Percentiles rank a stretch among this genome's conserved stretches.
These are phyloP conservation scores for Etheostoma nigrum DNA, from an alignment of 2,797 vertebrate species.

Conservation along the genomic window DNA sequence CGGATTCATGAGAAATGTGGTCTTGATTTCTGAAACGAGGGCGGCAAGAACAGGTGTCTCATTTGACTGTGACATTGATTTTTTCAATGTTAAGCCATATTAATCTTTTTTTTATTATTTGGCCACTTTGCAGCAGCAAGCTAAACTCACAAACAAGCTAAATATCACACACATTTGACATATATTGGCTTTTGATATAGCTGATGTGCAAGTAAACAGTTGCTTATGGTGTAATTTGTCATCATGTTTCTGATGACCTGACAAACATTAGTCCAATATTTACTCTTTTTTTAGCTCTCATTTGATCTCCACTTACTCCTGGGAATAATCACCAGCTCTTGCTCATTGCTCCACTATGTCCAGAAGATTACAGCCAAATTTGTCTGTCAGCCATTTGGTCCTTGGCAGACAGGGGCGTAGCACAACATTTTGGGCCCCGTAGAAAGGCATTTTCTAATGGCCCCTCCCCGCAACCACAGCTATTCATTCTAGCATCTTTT, in stretches of 20 bases:
- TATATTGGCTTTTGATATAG: background rate
- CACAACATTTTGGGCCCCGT: too few relatives aligned
- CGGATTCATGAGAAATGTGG: background rate
- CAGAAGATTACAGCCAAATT: background rate
- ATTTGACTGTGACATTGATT: background rate
- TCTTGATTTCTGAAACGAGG: background rate
- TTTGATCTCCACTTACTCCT: background rate
- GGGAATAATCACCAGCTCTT: background rate
- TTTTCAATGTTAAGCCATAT: background rate
- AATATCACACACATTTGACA: background rate
- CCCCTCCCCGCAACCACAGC: too few relatives aligned
- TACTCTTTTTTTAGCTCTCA: background rate
- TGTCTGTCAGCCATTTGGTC: background rate
- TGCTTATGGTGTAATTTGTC: rapidly evolving
- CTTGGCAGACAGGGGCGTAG: background rate
- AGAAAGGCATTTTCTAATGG: too few relatives aligned
- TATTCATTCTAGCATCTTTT: too few relatives aligned
- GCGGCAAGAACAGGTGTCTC: background rate
- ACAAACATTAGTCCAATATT: background rate
- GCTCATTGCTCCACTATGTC: too few relatives aligned
- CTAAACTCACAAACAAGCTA: too few relatives aligned
- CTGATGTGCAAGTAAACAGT: background rate
- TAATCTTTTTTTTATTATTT: background rate
- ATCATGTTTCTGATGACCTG: background rate
- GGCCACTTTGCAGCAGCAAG: background rate